Conservation (phyloP, 37 sponge, comb jelly and placozoan genomes). For the Aplysina aerophoba region DNA sequence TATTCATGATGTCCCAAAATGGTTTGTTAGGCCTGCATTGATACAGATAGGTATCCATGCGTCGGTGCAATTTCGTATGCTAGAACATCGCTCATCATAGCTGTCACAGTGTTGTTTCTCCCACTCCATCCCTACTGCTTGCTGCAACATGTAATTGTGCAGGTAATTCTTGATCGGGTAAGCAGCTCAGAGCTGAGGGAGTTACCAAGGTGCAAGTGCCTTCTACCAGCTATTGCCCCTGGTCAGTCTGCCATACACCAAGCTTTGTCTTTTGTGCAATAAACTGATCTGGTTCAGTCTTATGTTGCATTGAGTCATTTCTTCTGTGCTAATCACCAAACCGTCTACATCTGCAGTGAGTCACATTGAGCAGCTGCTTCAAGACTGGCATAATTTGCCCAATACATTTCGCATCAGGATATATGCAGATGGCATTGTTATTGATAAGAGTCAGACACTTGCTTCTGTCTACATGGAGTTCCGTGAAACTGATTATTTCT, state of each 20-base stretch:
- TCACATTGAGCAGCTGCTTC: conserved; percentile 21
- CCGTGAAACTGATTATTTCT: conserved; percentile 29
- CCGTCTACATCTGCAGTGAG: conserved; percentile 23
- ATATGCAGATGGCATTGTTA: not conserved
- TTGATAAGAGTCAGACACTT: not conserved
- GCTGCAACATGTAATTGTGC: not conserved
- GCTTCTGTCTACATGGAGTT: conserved; percentile 15
- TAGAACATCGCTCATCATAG: too few species aligned
- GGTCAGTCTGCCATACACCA: not conserved
- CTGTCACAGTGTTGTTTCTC: too few species aligned
- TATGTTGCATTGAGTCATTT: too few species aligned
- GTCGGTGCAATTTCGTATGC: too few species aligned
- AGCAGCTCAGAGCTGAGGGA: conserved; percentile 5
- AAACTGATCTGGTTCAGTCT: too few species aligned
- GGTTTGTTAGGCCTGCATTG: too few species aligned
- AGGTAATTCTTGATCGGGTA: conserved; percentile 19
- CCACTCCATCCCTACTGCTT: too few species aligned
- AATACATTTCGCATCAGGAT: conserved; percentile 13
- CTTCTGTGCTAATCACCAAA: too few species aligned
- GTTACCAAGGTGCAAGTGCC: conserved; percentile 19
- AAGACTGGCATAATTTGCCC: conserved; percentile 7
- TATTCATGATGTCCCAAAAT: too few species aligned
- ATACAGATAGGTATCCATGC: too few species aligned
- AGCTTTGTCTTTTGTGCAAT: too few species aligned
- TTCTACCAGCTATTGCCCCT: conserved; percentile 25